phyloP scores from a whole-genome alignment of 2,888 invertebrate genomes.

The Tetragonula carbonaria region DNA sequence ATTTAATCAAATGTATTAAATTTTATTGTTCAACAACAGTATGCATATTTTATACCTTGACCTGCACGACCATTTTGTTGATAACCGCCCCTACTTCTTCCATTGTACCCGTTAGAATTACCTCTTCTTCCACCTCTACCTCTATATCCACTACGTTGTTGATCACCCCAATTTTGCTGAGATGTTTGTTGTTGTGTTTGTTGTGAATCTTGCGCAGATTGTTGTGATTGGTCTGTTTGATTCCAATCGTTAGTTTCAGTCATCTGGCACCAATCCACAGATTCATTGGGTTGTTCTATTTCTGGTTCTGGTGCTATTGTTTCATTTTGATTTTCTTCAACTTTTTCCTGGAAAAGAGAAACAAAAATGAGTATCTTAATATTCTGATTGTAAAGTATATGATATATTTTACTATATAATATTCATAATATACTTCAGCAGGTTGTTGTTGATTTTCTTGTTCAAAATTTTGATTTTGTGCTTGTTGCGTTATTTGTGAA shows the following conservation, averaged over 20 bases:
- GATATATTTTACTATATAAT: neutral
- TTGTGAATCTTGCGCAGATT: slow-evolving; percentile 77
- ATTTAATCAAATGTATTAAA: neutral
- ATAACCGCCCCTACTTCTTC: slow-evolving; percentile 85
- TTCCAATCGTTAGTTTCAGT: slow-evolving; percentile 80
- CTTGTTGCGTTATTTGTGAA: slow-evolving; percentile 45
- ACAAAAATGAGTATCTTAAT: neutral
- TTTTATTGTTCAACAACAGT: neutral
- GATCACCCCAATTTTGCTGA: slow-evolving; percentile 80
- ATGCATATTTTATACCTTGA: slow-evolving; percentile 73
- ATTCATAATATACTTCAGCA: slow-evolving; percentile 58
- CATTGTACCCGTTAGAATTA: slow-evolving; percentile 85
- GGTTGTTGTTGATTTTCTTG: slow-evolving; percentile 64
- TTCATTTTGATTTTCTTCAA: slow-evolving; percentile 75
- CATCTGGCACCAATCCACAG: slow-evolving; percentile 79
- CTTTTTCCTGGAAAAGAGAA: slow-evolving; percentile 70
- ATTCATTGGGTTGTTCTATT: slow-evolving; percentile 72
- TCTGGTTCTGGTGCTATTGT: slow-evolving; percentile 68
- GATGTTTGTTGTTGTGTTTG: slow-evolving; percentile 73
- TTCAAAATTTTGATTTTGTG: slow-evolving; percentile 52
- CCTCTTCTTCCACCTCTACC: slow-evolving; percentile 85
- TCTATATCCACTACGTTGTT: slow-evolving; percentile 80
- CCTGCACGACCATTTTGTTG: slow-evolving; percentile 82
- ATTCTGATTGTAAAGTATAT: neutral
- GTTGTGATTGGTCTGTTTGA: slow-evolving; percentile 82